Conservation (phyloP, 1,140 invertebrate species). For the Eriocheir sinensis region DNA sequence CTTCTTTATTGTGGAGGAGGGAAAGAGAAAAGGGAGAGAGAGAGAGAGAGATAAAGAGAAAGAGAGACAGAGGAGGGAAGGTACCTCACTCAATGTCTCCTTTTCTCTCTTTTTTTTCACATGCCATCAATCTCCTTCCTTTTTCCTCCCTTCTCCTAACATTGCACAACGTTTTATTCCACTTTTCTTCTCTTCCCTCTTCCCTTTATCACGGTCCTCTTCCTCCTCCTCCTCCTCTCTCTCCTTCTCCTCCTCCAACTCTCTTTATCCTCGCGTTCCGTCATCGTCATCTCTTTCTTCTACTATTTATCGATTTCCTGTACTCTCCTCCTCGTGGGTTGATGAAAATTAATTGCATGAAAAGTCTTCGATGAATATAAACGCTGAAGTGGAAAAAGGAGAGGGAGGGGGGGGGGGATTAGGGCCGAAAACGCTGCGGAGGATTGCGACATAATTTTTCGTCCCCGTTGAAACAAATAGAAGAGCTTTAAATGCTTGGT, state of each 20-base stretch:
- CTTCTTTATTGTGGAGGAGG: not conserved
- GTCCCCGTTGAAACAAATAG: not conserved
- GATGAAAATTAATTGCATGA: too few species aligned
- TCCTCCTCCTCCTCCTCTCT: not conserved
- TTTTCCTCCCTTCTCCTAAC: not conserved
- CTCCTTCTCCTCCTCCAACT: not conserved
- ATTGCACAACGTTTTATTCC: not conserved
- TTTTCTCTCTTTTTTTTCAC: not conserved
- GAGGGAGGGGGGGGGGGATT: too few species aligned
- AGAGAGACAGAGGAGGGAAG: not conserved
- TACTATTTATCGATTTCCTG: not conserved
- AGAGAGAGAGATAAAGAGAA: too few species aligned
- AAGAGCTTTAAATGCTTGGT: constrained; percentile 10
- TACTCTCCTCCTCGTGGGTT: too few species aligned
- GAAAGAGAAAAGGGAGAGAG: not conserved
- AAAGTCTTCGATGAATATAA: not conserved
- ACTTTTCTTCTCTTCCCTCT: not conserved
- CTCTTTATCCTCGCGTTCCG: too few species aligned
- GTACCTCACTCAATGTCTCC: not conserved
- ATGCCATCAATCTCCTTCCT: not conserved
- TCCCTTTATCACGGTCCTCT: not conserved
- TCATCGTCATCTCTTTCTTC: not conserved
- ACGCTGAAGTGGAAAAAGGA: not conserved
- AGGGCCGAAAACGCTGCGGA: not conserved
- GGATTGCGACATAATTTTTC: not conserved